Evolutionary conservation across 2,113 vertebrate species (phyloP).

Genomic region (Penelope pileata): DNA sequence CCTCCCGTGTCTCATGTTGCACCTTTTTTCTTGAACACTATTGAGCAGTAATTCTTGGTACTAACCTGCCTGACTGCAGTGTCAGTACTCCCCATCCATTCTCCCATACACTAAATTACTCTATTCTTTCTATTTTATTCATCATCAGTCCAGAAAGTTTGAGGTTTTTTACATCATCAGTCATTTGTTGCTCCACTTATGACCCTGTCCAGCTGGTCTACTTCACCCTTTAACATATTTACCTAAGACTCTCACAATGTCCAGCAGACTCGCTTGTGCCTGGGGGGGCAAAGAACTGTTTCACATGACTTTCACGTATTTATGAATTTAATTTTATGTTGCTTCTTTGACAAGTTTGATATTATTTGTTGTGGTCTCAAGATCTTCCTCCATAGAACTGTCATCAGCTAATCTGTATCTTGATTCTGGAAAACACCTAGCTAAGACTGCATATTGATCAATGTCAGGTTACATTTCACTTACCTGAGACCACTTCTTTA

Average conservation of each 20-base stretch:
- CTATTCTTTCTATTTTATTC: not conserved
- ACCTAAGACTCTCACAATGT: not conserved
- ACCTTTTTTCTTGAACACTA: not conserved
- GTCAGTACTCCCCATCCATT: not conserved
- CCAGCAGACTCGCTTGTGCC: not conserved
- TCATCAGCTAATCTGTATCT: not conserved
- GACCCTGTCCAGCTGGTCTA: not conserved
- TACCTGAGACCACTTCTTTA: not conserved
- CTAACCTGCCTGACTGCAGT: not conserved
- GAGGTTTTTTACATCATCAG: not conserved
- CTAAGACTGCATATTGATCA: not conserved
- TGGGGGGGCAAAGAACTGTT: not conserved
- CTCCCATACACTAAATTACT: not conserved
- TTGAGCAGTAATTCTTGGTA: not conserved
- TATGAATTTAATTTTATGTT: not conserved
- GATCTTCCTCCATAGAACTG: not conserved
- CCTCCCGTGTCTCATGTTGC: not conserved
- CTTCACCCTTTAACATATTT: not conserved
- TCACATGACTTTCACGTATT: not conserved
- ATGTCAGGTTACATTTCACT: not conserved
- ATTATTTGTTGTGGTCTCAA: not conserved
- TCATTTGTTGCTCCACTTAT: not conserved
- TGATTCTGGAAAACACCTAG: not conserved
- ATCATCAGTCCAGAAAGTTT: not conserved
- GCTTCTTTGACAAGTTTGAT: not conserved